These are phyloP conservation scores for Anolis carolinensis DNA, from an alignment of 2,113 vertebrate genomes.

Conservation along the genomic window DNA sequence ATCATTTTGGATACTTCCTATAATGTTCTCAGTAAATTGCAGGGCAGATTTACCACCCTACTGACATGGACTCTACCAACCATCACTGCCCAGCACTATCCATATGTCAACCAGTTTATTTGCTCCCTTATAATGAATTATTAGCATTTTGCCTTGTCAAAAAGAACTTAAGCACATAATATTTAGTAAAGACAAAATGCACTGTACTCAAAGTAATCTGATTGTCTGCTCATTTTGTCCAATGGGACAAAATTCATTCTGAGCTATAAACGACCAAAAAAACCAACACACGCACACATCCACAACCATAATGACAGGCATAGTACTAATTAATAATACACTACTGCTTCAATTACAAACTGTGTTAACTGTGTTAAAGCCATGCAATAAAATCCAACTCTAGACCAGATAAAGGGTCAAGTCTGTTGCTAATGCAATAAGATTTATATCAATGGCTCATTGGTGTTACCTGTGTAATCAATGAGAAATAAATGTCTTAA, in stretches of 20 bases:
- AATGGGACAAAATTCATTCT: neutral
- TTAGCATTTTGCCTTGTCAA: neutral
- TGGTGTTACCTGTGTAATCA: slow-evolving; percentile 44
- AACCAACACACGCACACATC: neutral
- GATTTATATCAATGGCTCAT: slow-evolving; percentile 45
- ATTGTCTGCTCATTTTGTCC: neutral
- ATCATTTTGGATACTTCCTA: too few relatives aligned
- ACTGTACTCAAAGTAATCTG: neutral
- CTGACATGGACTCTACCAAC: too few relatives aligned
- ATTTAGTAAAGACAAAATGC: neutral
- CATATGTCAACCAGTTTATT: neutral
- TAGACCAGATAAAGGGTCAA: slow-evolving; percentile 22
- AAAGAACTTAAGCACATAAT: neutral
- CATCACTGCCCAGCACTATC: too few relatives aligned
- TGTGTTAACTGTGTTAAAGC: slow-evolving; percentile 1
- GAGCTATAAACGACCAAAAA: neutral
- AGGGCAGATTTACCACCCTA: too few relatives aligned
- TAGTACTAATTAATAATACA: slow-evolving; percentile 9
- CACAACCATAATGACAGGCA: neutral
- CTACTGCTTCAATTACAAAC: slow-evolving; percentile 15
- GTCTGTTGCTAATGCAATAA: slow-evolving; percentile 37
- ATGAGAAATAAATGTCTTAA: slow-evolving; percentile 45
- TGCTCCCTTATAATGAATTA: neutral
- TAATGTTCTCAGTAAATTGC: too few relatives aligned
- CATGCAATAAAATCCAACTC: slow-evolving; percentile 17